Conservation (phyloP, 2,113 vertebrate species). For the Amphiprion percula region DNA sequence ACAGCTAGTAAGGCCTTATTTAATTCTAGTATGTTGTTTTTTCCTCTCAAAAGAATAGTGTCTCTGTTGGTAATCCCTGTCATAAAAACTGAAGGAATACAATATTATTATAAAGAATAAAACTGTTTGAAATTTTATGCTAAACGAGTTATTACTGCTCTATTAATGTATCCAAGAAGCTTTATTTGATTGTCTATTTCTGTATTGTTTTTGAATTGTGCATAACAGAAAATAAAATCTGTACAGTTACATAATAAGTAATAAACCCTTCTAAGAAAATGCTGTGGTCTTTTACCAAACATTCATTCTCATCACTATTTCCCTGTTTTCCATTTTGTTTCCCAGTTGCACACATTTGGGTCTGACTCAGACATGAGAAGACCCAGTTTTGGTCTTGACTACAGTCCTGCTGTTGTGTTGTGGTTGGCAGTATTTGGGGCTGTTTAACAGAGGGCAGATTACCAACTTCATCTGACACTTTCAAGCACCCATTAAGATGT, state of each 20-base stretch:
- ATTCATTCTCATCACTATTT: not conserved
- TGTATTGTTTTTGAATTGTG: no score
- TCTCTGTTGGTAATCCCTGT: not conserved
- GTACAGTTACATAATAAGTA: no score
- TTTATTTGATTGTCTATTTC: not conserved
- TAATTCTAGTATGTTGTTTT: not conserved
- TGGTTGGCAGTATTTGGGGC: conserved; percentile 42
- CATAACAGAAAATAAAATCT: no score
- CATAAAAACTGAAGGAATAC: not conserved
- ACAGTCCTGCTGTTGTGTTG: conserved; percentile 39
- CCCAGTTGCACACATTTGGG: conserved; percentile 21
- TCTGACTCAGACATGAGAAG: not conserved
- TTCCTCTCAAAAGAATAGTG: not conserved
- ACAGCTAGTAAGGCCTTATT: not conserved
- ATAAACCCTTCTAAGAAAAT: conserved; percentile 1
- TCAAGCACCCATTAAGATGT: conserved; percentile 52
- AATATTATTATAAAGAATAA: not conserved
- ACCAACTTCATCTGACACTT: conserved; percentile 43
- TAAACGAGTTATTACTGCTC: not conserved
- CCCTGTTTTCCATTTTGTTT: conserved; percentile 17
- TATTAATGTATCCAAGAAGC: not conserved
- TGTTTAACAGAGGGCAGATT: conserved; percentile 41
- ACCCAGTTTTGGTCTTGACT: not conserved
- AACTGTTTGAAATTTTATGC: not conserved
- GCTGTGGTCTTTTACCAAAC: not conserved